phyloP scores from a whole-genome alignment of 2,797 vertebrate species.

The Bradypodion pumilum region DNA sequence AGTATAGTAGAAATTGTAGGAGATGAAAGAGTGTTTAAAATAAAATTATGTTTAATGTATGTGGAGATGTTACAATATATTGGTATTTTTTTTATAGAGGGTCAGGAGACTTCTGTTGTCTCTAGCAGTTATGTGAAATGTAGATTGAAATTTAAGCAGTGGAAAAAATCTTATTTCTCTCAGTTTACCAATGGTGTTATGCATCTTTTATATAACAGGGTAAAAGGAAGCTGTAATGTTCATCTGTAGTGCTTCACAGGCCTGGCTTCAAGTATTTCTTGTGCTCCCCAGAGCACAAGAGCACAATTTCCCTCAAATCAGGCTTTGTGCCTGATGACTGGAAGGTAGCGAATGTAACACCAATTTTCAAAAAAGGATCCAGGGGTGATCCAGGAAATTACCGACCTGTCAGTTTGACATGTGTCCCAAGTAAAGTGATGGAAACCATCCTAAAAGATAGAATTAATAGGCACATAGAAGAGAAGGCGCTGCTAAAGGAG shows the following conservation, averaged over 20 bases:
- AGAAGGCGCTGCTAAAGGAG: too few species aligned
- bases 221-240: background rate
- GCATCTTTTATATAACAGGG: background rate
- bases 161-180: background rate
- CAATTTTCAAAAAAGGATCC: too few species aligned
- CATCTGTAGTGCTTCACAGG: background rate
- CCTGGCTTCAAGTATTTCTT: background rate
- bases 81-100: background rate
- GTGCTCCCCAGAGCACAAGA: background rate
- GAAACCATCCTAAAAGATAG: too few species aligned
- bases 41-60: background rate
- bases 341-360: too few species aligned
- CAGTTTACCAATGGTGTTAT: background rate
- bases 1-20: constrained; percentile 12
- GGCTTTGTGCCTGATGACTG: too few species aligned
- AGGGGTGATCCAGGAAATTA: too few species aligned
- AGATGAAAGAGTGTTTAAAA: background rate
- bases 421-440: too few species aligned
- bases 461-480: too few species aligned
- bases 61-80: background rate
- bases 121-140: constrained; percentile 9
- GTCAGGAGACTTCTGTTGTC: background rate
- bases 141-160: constrained; percentile 13
- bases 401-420: too few species aligned
- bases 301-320: too few species aligned